A percentile compares a stretch with the other conserved stretches of the same genome.
These are phyloP conservation scores for Addax nasomaculatus DNA, from an alignment of 2,113 vertebrate genomes.

Conservation along the genomic window DNA sequence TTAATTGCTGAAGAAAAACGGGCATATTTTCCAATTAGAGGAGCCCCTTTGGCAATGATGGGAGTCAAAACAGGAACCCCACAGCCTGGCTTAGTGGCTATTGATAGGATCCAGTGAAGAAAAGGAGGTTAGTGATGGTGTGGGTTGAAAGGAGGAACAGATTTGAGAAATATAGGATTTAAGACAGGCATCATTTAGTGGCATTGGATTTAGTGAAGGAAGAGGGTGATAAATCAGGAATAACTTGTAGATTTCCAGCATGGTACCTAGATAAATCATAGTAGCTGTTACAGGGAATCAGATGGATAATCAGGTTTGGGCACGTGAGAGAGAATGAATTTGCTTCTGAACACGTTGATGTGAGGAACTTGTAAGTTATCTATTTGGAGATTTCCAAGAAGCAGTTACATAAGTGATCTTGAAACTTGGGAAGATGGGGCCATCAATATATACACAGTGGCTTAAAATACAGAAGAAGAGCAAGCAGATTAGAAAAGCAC, in stretches of 20 bases:
- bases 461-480: background rate
- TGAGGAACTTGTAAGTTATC: background rate
- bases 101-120: background rate
- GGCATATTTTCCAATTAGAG: background rate
- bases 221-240: background rate
- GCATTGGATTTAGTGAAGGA: background rate
- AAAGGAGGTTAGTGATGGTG: background rate
- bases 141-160: background rate
- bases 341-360: background rate
- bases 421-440: background rate
- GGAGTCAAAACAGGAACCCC: background rate
- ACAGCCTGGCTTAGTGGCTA: background rate
- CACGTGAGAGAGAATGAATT: background rate
- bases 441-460: background rate
- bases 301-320: background rate
- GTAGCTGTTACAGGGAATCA: background rate
- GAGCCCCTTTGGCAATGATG: background rate
- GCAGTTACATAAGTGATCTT: background rate
- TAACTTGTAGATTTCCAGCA: background rate
- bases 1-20: background rate
- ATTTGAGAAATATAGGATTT: background rate
- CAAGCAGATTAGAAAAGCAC: background rate
- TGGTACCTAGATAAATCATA: background rate
- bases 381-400: background rate
- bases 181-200: background rate